Percentiles rank a stretch among this genome's conserved stretches.
These are phyloP conservation scores for Paramisgurnus dabryanus DNA, from an alignment of 2,113 vertebrate species.

Conservation along the genomic window DNA sequence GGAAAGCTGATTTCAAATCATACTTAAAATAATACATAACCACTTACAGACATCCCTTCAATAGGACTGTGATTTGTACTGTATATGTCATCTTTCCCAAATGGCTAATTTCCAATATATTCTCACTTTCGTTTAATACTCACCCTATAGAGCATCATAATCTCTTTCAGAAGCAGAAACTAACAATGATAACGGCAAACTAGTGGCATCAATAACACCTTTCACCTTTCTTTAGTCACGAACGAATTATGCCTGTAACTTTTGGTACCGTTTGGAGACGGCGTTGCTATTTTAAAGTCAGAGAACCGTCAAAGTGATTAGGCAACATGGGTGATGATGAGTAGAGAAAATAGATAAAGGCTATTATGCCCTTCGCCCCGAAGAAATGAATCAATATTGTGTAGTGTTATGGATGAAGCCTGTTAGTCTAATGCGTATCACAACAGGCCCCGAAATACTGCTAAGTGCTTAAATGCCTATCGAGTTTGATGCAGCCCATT, in stretches of 20 bases:
- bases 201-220: neutral
- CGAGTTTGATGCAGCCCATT: constrained; percentile 48
- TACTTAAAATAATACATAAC: neutral
- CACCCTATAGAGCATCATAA: neutral
- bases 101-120: neutral
- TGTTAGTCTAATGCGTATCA: constrained; percentile 50
- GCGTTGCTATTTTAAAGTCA: constrained; percentile 6
- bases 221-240: neutral
- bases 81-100: neutral
- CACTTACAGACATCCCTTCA: constrained; percentile 19
- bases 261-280: neutral
- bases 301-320: constrained; percentile 27
- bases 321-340: constrained; percentile 30
- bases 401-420: constrained; percentile 45
- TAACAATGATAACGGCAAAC: neutral
- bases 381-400: constrained; percentile 52
- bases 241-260: neutral
- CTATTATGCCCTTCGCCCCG: constrained; percentile 29
- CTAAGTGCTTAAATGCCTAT: constrained; percentile 48
- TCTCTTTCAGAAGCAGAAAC: constrained; percentile 3
- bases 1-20: constrained; percentile 26
- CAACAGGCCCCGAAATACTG: constrained; percentile 50
- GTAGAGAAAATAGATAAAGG: constrained; percentile 31
- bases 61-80: neutral
- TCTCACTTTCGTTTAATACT: constrained; percentile 20